phyloP scores from a whole-genome alignment of 2,113 vertebrate genomes.

The Ursus arctos region DNA sequence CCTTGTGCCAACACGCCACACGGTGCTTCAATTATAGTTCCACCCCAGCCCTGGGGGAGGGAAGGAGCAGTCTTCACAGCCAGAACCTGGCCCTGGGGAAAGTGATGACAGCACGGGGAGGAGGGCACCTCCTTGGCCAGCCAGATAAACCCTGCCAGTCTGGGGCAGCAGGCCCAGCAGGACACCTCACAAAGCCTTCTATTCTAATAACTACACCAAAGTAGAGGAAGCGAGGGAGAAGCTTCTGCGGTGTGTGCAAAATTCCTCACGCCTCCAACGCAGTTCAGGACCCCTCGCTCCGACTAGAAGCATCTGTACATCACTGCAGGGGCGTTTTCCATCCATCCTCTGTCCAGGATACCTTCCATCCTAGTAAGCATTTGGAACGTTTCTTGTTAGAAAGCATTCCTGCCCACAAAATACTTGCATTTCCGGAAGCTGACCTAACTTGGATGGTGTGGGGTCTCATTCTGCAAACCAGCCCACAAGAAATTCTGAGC shows the following conservation, averaged over 20 bases:
- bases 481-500: neutral
- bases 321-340: neutral
- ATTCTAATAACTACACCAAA: conserved; percentile 57
- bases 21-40: conserved; percentile 20
- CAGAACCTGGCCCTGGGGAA: neutral
- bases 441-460: accelerated
- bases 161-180: neutral
- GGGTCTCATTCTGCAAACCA: neutral
- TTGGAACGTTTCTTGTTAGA: neutral
- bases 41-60: neutral
- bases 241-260: neutral
- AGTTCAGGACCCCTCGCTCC: neutral
- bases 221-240: conserved; percentile 15
- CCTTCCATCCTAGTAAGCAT: neutral
- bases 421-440: neutral
- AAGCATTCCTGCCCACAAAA: neutral
- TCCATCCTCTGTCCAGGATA: neutral
- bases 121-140: neutral
- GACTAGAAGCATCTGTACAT: neutral
- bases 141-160: neutral
- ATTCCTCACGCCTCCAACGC: neutral
- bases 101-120: neutral
- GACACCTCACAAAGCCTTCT: neutral
- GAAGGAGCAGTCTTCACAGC: neutral
- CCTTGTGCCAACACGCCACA: neutral